Evolutionary conservation across 2,113 vertebrate species (phyloP), one percentile per base, ranked within the genome.

Genomic region (Neolamprologus fasciatus): DNA sequence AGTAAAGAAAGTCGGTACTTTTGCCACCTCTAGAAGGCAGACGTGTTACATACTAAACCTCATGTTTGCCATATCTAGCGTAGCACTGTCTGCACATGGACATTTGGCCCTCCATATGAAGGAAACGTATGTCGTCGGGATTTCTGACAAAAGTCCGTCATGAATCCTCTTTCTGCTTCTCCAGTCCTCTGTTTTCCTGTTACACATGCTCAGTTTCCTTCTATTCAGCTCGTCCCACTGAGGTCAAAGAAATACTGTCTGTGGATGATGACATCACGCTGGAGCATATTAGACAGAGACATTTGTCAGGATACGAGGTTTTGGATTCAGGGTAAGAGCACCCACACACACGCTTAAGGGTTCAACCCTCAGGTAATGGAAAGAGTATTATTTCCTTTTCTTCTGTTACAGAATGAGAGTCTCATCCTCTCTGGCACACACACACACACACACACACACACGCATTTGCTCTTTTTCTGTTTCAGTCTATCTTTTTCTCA

Each of bases 251-350:
- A 58, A 81, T 84, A 68, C 40, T 63, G 54, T 82, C 26, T 86
- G 40, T 5, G 78, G 58, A 88, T 87, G 82, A 87, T 7, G 40
- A 89, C 86, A 90, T 93, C 81, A 82, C 40, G 26, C 50, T 63
- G 45, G 86, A 86, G 90, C 55, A 85, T 80, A 82, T 76, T 37
- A 88, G 89, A 93, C 87, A 90, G 50, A 93, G 89, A 92, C 87
- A 87, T 91, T 90, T 87, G 92, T 93, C 91, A 89, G 81, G 33
- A 86, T 63, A 33, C 83, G 79, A 86, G 58, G 71, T 37, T 83
- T 85, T 91, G 81, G 83, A 89, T 91, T 87, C 19, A 16, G 86
- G 79, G 81, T 28, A 86, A 40, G 47, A 88, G n/a, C 61, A 50
- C 57, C 7, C 6, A 55, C 68, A 80, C 61, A 68, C 26, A 66